Evolutionary conservation across 92 coral and sea anemone genomes (phyloP), one percentile per base, ranked within the genome.

Genomic region (Blastomussa wellsi): DNA sequence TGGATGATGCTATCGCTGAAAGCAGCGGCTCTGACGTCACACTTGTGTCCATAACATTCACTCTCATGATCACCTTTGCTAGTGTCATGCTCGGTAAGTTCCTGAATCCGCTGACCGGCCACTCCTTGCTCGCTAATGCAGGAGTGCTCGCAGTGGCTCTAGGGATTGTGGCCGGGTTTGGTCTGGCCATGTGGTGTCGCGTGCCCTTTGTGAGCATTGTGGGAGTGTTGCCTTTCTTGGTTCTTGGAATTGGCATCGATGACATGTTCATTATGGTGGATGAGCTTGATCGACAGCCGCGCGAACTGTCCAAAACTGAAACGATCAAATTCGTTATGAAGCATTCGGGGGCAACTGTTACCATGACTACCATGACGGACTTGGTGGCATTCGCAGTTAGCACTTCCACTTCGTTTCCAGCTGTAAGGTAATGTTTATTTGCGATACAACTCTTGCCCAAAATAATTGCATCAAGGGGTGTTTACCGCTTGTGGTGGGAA

Each of bases 281-380:
- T 77, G 97, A 92, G 41, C 93, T 95, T 31, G 98, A 95, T 62
- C 89, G 98, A 19, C 86, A 89, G 72, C 90, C 88, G 32, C 92
- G 90, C 22, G 83, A 88, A 16, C 37, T 83, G 78, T 76, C 93
- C 31, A 92, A 74, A 8, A 82, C 82, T 32, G 91, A 93, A 12
- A 90, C 90, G 17, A 89, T 95, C 26, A 93, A 93, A 67, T 72
- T 86, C 19, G 98, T 95, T 72, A 92, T 93, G 98, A 82, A 94
- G 15, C 88, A 89, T 60, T 80, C 92, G 19, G 98, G 98, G 5
- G 92, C 95, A 24, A 92, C 98, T 22, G 89, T 96, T 80, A 96
- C 98, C 86, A 96, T 96, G 98, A 96, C 98, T 77, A 96, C 98
- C 17, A 65, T 94, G 81, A 96, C 98, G 4, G 97, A 95, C 69